Evolutionary conservation across 2,113 vertebrate species (phyloP).

Genomic region (Oncorhynchus masou): DNA sequence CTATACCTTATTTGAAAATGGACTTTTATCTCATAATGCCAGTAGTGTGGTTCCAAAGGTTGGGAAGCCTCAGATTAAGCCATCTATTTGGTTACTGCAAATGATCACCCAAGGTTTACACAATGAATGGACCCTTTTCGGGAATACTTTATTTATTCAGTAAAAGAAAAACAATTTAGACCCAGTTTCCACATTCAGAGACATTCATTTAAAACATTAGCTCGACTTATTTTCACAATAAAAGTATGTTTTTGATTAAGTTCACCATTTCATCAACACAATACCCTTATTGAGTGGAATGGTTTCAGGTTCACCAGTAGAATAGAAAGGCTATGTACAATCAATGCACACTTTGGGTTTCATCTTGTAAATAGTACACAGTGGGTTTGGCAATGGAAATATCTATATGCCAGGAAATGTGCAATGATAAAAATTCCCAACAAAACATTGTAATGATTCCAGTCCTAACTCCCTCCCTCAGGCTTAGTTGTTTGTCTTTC

Average conservation of each 20-base stretch:
- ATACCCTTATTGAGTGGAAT: no score
- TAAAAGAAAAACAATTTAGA: constrained; percentile 5
- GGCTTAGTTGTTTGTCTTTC: neutral
- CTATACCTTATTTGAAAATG: neutral
- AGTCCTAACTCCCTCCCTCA: neutral
- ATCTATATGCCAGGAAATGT: neutral
- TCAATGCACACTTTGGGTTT: neutral
- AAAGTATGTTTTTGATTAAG: no score
- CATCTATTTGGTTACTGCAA: constrained; percentile 34
- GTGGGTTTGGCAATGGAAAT: neutral
- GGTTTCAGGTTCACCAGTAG: no score
- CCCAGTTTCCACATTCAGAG: neutral
- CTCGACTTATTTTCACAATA: neutral
- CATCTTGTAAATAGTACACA: neutral
- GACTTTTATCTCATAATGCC: neutral
- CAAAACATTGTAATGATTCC: neutral
- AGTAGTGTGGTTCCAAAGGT: no score
- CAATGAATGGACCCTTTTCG: constrained; percentile 36
- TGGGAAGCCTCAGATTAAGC: no score
- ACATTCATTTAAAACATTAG: neutral
- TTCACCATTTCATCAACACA: no score
- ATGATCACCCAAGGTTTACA: constrained; percentile 46
- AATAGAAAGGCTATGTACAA: neutral
- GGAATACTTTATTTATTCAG: constrained; percentile 27
- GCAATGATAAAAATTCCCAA: neutral